Percentiles rank a stretch among this genome's conserved stretches.
Evolutionary conservation across 2,797 vertebrate genomes (phyloP).

Genomic region (Phalanger gymnotis): DNA sequence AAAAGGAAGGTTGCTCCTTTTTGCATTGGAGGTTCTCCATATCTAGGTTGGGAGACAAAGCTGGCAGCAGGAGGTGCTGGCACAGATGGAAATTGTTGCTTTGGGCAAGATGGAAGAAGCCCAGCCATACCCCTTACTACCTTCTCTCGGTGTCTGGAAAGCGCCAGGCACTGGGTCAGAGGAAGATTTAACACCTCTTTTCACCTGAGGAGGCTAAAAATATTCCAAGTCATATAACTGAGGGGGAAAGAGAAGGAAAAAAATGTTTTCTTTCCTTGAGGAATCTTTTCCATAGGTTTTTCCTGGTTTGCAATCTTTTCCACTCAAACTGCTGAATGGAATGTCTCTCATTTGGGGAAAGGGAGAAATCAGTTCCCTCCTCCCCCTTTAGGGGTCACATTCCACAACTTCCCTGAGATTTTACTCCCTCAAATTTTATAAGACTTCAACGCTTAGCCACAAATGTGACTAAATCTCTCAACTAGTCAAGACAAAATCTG

Average conservation of each 20-base stretch:
- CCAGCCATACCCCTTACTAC: not conserved
- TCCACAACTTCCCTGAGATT: not conserved
- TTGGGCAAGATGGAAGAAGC: not conserved
- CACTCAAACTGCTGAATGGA: not conserved
- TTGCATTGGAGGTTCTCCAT: not conserved
- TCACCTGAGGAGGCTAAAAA: not conserved
- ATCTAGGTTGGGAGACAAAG: not conserved
- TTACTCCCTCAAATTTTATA: not conserved
- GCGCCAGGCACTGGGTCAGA: not conserved
- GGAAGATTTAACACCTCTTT: not conserved
- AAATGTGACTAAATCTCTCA: not conserved
- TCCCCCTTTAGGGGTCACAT: not conserved
- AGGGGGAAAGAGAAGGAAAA: not conserved
- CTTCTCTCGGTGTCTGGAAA: not conserved
- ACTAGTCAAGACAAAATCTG: not conserved
- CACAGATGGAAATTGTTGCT: not conserved
- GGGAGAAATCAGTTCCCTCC: not conserved
- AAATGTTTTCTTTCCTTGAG: not conserved
- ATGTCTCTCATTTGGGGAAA: not conserved
- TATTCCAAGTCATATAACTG: not conserved
- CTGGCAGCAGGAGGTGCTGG: not conserved
- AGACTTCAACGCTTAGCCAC: not conserved
- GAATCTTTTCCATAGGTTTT: not conserved
- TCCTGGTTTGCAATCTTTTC: not conserved
- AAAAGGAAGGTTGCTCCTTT: not conserved